Conservation (phyloP, 2,797 vertebrate genomes). For the Caiman crocodilus region DNA sequence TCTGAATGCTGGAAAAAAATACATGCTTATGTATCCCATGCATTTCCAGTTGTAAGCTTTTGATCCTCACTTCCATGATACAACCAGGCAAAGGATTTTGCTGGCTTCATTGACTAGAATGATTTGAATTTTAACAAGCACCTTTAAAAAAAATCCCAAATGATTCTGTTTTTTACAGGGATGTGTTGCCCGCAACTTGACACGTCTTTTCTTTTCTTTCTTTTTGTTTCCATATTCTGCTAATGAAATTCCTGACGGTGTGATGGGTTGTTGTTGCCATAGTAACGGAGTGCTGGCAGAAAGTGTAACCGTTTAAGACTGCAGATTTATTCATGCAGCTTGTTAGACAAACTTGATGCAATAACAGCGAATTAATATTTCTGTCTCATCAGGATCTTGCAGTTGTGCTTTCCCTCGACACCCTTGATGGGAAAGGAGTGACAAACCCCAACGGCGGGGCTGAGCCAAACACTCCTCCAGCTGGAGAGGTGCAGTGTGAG, state of each 20-base stretch:
- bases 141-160: slow-evolving; percentile 8
- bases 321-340: slow-evolving; percentile 76
- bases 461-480: not conserved
- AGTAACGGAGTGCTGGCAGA: slow-evolving; percentile 77
- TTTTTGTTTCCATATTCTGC: slow-evolving; percentile 45
- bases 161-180: not conserved
- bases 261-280: slow-evolving; percentile 80
- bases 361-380: slow-evolving; percentile 78
- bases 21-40: slow-evolving; percentile 26
- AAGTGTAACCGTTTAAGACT: slow-evolving; percentile 64
- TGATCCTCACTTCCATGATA: not conserved
- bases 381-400: slow-evolving; percentile 68
- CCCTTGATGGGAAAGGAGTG: not conserved
- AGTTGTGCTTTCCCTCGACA: slow-evolving; percentile 49
- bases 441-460: not conserved
- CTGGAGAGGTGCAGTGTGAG: not conserved
- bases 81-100: not conserved
- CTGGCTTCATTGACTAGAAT: slow-evolving; percentile 13
- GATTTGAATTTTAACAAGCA: slow-evolving; percentile 17
- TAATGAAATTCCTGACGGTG: slow-evolving; percentile 81
- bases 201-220: slow-evolving; percentile 32
- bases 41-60: slow-evolving; percentile 39
- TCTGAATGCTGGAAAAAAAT: slow-evolving; percentile 29
- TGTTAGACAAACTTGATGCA: slow-evolving; percentile 74
- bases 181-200: slow-evolving; percentile 38